phyloP scores from a whole-genome alignment of 2,113 vertebrate genomes.

The Alethe diademata region DNA sequence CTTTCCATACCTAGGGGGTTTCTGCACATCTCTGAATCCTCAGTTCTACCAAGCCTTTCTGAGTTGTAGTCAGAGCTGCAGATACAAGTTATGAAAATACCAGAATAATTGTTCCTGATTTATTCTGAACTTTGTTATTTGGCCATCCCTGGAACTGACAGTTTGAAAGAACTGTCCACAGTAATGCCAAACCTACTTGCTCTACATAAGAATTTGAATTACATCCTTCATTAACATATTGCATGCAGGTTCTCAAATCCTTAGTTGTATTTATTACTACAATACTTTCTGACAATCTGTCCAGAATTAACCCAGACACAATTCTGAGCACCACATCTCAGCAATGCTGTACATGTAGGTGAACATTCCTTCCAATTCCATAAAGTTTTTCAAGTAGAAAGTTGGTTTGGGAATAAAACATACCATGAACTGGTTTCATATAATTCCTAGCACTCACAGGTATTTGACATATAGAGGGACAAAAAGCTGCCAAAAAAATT shows the following conservation, averaged over 20 bases:
- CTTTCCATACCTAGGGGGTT: neutral
- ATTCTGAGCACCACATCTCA: neutral
- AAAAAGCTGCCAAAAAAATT: neutral
- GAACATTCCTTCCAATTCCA: neutral
- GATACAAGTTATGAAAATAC: neutral
- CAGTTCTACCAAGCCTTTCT: neutral
- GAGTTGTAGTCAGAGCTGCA: neutral
- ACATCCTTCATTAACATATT: neutral
- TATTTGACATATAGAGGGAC: neutral
- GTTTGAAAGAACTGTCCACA: neutral
- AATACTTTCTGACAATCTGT: neutral
- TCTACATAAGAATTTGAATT: neutral
- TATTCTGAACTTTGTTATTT: neutral
- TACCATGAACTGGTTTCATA: neutral
- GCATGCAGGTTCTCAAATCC: neutral
- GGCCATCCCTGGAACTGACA: neutral
- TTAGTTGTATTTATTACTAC: neutral
- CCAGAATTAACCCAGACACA: neutral
- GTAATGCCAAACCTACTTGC: neutral
- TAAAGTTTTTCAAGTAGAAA: neutral
- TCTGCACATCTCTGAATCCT: neutral
- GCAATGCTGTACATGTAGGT: rapidly evolving
- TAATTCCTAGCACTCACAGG: neutral
- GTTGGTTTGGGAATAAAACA: neutral
- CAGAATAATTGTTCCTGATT: neutral